Base-by-base conservation (phyloP, 2,113 vertebrate species). In the Nannobrachium achirus region DNA sequence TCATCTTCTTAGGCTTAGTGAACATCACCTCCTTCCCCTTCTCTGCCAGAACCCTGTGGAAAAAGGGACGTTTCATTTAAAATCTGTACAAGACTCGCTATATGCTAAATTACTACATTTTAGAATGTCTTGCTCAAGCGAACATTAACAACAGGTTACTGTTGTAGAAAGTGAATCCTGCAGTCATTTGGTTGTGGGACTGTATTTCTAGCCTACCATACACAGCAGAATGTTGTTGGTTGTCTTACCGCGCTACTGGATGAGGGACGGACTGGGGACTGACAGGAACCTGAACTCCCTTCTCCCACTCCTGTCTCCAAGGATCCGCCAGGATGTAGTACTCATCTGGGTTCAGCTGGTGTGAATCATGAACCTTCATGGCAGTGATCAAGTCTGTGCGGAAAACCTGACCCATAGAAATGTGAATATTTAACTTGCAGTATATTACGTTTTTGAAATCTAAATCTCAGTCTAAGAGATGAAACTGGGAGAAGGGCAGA, bases 231-330 rank as follows among this genome's bases (percentile, higher is more conserved):
- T 33, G 25, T n/a, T 38, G 13, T 0, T 1, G 18, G 51, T 4
- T 9, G 13, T 20, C 62, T n/a, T 93, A 99, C 97, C 96, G 95
- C 89, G 95, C 92, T 76, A 92, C 88, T 0, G 96, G 94, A 81
- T 95, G 92, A 0, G 95, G 97, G 77, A 98, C 94, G 88, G 95
- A 93, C 79, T 95, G 94, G 0, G 96, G 96, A 87, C 95, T 98
- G 91, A 99, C 98, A 1, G 97, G 97, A 64, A 99, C 98, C 92
- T 99, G 98, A 66, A 99, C 98, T 1, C 98, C 98, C 77, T 98
- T 98, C 88, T 99, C 98, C 98, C 98, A 99, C 75, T 99, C 97
- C 92, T 98, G 98, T 73, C 97, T 94, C 98, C 98, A 99, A 41
- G 95, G 93, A 73, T 99, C 97, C 2, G 95, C 96, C 66, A 99